phyloP scores from a whole-genome alignment of 2,113 vertebrate species.

The Anarhynchus alexandrinus region DNA sequence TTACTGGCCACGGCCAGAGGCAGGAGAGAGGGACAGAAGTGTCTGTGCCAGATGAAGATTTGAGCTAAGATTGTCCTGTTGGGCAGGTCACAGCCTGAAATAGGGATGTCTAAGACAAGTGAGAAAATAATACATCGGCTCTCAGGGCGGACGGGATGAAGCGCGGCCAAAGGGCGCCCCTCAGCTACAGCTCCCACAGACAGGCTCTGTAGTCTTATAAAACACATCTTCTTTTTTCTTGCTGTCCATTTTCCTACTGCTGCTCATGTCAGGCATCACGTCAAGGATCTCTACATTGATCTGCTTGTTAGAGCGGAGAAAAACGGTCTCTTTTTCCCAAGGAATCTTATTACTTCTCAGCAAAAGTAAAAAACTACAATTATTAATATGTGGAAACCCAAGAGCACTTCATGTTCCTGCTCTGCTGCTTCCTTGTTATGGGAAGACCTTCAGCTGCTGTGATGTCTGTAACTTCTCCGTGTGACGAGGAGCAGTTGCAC shows the following conservation, averaged over 20 bases:
- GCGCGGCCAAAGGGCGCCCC: background rate
- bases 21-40: background rate
- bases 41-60: background rate
- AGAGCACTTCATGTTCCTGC: background rate
- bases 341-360: background rate
- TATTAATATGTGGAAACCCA: background rate
- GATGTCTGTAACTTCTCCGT: fast-evolving
- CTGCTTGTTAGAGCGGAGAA: background rate
- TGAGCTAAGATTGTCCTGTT: background rate
- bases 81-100: background rate
- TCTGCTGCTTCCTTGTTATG: background rate
- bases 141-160: background rate
- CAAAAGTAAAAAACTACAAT: background rate
- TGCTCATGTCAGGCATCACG: background rate
- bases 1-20: background rate
- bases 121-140: background rate
- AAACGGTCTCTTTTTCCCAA: background rate
- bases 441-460: background rate
- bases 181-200: background rate
- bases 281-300: background rate
- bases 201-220: background rate
- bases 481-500: background rate
- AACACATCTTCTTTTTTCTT: background rate
- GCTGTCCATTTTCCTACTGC: background rate
- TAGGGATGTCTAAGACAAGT: background rate